These are phyloP conservation scores for Zonotrichia leucophrys DNA, from an alignment of 2,113 vertebrate species.

Conservation along the genomic window DNA sequence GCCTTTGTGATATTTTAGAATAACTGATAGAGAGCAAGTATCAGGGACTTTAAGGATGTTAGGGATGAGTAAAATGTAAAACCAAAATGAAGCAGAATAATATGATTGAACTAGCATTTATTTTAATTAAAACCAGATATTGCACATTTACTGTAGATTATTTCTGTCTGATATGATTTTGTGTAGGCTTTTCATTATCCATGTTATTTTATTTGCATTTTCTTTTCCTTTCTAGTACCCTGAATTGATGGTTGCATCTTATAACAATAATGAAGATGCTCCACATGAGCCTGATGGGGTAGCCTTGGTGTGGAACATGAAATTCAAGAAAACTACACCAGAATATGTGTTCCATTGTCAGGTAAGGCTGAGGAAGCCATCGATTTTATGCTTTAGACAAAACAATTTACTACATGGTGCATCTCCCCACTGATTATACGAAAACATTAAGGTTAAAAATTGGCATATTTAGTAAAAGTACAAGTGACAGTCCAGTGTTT, in stretches of 20 bases:
- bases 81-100: neutral
- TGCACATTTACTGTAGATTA: neutral
- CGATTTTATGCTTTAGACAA: neutral
- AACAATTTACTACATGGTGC: neutral
- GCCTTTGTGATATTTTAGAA: neutral
- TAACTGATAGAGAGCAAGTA: neutral
- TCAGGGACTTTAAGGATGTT: neutral
- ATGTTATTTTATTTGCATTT: neutral
- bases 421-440: slow-evolving; percentile 26
- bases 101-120: neutral
- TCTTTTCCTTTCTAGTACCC: slow-evolving; percentile 81
- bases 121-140: slow-evolving; percentile 46
- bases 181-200: neutral
- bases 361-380: slow-evolving; percentile 73
- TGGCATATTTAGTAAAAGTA: slow-evolving; percentile 59
- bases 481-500: slow-evolving; percentile 64
- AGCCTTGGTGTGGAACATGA: slow-evolving; percentile 97
- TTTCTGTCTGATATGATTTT: slow-evolving; percentile 21
- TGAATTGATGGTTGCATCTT: slow-evolving; percentile 95
- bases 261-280: slow-evolving; percentile 96
- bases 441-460: slow-evolving; percentile 60
- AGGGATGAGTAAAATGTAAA: neutral
- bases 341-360: slow-evolving; percentile 98
- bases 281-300: slow-evolving; percentile 97
- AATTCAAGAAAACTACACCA: slow-evolving; percentile 96